phyloP scores from a whole-genome alignment of 1,140 invertebrate species.

The Anoplolepis gracilipes region DNA sequence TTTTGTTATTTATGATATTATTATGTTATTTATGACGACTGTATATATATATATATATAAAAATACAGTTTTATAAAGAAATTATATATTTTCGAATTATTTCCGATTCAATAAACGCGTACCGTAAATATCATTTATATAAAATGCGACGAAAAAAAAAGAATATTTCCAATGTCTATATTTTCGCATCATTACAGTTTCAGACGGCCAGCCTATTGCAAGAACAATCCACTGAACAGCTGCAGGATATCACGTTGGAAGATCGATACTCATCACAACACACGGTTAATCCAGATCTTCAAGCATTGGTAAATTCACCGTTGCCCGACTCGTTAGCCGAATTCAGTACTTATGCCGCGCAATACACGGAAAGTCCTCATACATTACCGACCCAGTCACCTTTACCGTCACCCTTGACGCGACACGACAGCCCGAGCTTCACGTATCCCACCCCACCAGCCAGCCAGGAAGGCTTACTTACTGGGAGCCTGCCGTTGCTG shows the following conservation, averaged over 20 bases:
- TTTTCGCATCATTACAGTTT: constrained; percentile 79
- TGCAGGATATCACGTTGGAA: constrained; percentile 90
- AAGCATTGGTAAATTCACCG: constrained; percentile 91
- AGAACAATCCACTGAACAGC: constrained; percentile 88
- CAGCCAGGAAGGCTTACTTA: constrained; percentile 90
- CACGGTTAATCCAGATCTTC: constrained; percentile 90
- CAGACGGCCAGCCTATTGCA: constrained; percentile 87
- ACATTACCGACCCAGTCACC: constrained; percentile 86
- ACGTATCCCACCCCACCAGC: constrained; percentile 94
- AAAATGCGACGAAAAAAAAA: background rate
- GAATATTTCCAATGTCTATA: background rate
- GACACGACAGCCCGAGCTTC: constrained; percentile 88
- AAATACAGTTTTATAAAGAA: background rate
- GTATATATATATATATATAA: background rate
- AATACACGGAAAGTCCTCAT: constrained; percentile 86
- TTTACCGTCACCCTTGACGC: constrained; percentile 89
- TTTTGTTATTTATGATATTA: too few species aligned
- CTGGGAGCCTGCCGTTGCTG: constrained; percentile 85
- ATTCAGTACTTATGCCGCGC: constrained; percentile 90
- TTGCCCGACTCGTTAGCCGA: constrained; percentile 92
- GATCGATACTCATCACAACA: constrained; percentile 88
- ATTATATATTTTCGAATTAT: background rate
- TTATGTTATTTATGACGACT: too few species aligned
- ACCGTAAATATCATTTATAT: background rate
- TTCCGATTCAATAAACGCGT: background rate